Evolutionary conservation across 1,140 invertebrate species (phyloP).

Genomic region (Lepidurus arcticus): DNA sequence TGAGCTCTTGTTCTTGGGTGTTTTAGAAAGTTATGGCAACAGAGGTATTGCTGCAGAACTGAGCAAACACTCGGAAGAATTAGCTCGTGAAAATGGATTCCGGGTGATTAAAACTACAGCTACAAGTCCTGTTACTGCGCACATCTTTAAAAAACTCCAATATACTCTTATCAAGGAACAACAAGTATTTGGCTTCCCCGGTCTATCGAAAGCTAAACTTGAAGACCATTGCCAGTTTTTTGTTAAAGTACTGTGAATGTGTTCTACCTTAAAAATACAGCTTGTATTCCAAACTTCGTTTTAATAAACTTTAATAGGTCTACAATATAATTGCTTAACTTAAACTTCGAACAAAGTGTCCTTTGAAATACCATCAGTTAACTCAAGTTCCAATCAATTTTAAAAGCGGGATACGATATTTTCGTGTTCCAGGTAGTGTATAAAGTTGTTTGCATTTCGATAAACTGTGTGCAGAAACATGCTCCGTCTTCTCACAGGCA

Average conservation of each 20-base stretch:
- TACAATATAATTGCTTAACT: too few species aligned
- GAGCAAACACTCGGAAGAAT: not conserved
- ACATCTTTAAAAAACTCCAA: not conserved
- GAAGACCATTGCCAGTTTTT: not conserved
- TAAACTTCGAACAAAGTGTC: too few species aligned
- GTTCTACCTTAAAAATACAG: too few species aligned
- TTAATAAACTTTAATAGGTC: too few species aligned
- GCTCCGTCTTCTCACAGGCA: too few species aligned
- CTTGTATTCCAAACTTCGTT: too few species aligned
- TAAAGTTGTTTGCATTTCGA: too few species aligned
- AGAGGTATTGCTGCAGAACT: conserved; percentile 25
- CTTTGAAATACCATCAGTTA: too few species aligned
- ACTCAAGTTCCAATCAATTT: too few species aligned
- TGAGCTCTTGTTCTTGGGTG: conserved; percentile 31
- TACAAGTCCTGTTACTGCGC: not conserved
- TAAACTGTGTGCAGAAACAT: too few species aligned
- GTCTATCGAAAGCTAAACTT: not conserved
- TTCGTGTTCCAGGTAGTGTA: too few species aligned
- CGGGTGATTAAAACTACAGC: conserved; percentile 26
- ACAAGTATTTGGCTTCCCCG: not conserved
- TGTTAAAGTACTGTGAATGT: not conserved
- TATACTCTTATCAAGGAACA: not conserved
- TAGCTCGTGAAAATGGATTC: not conserved
- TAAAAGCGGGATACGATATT: too few species aligned
- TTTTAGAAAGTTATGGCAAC: not conserved